Evolutionary conservation across 2,888 invertebrate species (phyloP), one percentile per base, ranked within the genome.

Genomic region (Campaea margaritaria): DNA sequence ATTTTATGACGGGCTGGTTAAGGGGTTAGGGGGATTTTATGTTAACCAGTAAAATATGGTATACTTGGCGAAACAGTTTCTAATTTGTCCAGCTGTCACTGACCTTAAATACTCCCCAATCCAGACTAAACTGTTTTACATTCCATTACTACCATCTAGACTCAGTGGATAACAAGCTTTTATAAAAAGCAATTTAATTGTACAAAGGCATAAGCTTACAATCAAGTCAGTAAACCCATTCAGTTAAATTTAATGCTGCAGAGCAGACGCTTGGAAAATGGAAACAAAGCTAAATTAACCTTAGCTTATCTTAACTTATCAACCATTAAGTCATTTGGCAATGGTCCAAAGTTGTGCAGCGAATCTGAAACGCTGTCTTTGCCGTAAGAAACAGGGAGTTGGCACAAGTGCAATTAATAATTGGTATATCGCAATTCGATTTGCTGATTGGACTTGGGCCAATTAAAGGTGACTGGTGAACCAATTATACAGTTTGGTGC

Each of bases 281-380:
- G 72, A 72, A 79, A 82, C 79, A 81, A 82, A 79, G 79, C 80
- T 73, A 77, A 82, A 82, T 85, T 85, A 85, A 83, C 85, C 82
- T 78, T 75, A 71, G 78, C 79, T 85, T 86, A 87, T 86, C 82
- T 77, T 75, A 71, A 77, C 79, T 85, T 86, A 87, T 86, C 85
- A 85, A 77, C 79, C 79, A 79, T 82, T 85, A 78, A 81, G 83
- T 84, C 76, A 85, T 86, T 87, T 87, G 86, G 87, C 85, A 57
- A 34, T 8, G 57, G 27, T 67, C 86, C 87, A 87, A 85, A 76
- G 74, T 75, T 72, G 71, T 67, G 68, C 70, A 68, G 70, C 64
- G 68, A 61, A 71, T 72, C 68, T 67, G 41, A 31, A 42, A 50
- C 43, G 51, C 43, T 51, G 43, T 51, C 42, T 42, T 43, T 43